Conservation (phyloP, 1,140 invertebrate species). For the Drosophila parvula region DNA sequence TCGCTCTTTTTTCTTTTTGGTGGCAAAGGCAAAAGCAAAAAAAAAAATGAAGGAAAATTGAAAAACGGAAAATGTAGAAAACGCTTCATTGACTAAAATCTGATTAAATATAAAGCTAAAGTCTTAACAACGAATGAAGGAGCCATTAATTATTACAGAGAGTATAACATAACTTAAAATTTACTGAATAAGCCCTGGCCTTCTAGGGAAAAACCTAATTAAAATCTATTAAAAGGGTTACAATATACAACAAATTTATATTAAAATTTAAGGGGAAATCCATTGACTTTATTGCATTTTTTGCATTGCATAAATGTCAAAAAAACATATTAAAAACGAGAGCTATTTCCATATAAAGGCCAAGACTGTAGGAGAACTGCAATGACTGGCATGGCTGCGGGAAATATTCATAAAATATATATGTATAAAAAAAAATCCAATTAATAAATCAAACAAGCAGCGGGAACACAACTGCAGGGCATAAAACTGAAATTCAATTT, state of each 20-base stretch:
- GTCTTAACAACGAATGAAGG: not conserved
- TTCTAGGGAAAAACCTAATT: no score
- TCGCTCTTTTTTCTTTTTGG: not conserved
- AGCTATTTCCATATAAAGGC: not conserved
- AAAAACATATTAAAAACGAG: constrained; percentile 21
- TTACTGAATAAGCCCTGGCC: no score
- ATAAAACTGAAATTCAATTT: constrained; percentile 21
- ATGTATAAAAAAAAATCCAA: constrained; percentile 1
- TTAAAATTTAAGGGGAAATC: not conserved
- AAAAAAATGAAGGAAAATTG: no score
- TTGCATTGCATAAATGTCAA: not conserved
- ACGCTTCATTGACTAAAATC: constrained; percentile 52
- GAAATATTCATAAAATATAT: not conserved
- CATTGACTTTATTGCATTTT: not conserved
- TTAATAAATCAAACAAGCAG: constrained; percentile 16
- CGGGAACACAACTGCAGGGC: constrained; percentile 28
- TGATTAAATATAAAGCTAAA: constrained; percentile 15
- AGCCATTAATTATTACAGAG: not conserved
- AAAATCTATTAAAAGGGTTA: no score
- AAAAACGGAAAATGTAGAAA: constrained; percentile 3
- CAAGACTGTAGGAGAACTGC: not conserved
- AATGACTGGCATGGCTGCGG: not conserved
- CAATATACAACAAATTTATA: no score
- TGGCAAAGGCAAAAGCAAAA: not conserved
- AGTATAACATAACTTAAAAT: no score